A percentile compares a stretch with the other conserved stretches of the same genome.
Evolutionary conservation across 2,888 invertebrate genomes (phyloP).

Genomic region (Andrena chrysosceles): DNA sequence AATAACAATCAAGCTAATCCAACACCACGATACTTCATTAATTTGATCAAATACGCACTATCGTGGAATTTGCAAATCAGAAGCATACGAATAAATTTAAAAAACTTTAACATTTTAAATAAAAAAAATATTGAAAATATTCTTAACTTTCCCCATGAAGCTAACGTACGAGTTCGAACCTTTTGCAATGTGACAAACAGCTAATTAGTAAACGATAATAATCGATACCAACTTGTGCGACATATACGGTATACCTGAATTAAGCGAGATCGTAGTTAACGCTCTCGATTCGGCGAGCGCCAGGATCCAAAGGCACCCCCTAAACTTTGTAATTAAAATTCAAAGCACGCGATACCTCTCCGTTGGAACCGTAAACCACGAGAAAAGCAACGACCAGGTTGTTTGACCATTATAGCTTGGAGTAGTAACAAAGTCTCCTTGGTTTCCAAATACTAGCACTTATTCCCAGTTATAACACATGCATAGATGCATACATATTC

Average conservation of each 20-base stretch:
- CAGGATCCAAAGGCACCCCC: slow-evolving; percentile 26
- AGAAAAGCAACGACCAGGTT: slow-evolving; percentile 57
- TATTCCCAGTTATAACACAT: slow-evolving; percentile 15
- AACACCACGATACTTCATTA: too few species aligned
- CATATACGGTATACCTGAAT: slow-evolving; percentile 26
- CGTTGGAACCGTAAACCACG: slow-evolving; percentile 62
- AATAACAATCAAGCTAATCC: too few species aligned
- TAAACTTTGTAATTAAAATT: slow-evolving; percentile 77
- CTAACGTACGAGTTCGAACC: background rate
- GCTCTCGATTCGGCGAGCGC: slow-evolving; percentile 37
- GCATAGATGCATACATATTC: background rate
- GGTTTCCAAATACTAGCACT: slow-evolving; percentile 27
- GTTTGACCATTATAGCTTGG: slow-evolving; percentile 62
- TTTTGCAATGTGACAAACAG: background rate
- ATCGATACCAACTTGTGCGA: slow-evolving; percentile 32
- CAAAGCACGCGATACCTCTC: slow-evolving; percentile 61
- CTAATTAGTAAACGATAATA: slow-evolving; percentile 40
- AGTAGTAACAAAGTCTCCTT: slow-evolving; percentile 66
- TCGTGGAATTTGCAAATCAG: too few species aligned
- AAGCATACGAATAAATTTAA: background rate
- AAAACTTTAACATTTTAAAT: background rate
- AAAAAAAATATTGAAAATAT: background rate
- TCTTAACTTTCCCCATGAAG: background rate
- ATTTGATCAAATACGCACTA: too few species aligned
- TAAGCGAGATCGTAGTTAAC: slow-evolving; percentile 50